These are phyloP conservation scores for Nibea albiflora DNA, from an alignment of 2,113 vertebrate species.

Conservation along the genomic window DNA sequence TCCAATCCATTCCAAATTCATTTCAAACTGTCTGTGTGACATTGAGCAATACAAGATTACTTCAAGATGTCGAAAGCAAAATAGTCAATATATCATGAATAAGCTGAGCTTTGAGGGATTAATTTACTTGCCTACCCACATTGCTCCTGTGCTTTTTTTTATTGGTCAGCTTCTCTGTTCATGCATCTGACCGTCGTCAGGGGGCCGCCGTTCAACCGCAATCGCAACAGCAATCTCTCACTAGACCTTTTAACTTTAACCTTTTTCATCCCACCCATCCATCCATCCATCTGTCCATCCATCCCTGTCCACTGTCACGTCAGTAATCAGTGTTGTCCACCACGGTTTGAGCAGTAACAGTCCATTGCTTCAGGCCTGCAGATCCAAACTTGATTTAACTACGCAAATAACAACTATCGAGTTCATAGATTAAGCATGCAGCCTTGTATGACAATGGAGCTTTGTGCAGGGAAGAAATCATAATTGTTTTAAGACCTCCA, in stretches of 20 bases:
- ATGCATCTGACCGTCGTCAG: background rate
- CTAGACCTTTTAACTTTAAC: background rate
- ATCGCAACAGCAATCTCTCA: background rate
- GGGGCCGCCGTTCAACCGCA: no score
- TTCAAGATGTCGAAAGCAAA: constrained; percentile 72
- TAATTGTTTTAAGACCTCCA: background rate
- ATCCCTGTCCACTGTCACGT: background rate
- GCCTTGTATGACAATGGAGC: constrained; percentile 9
- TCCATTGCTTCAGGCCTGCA: constrained; percentile 45
- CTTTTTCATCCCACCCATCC: background rate
- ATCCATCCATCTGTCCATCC: background rate
- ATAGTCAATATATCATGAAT: constrained; percentile 50
- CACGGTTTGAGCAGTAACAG: background rate
- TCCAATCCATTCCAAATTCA: constrained; percentile 53
- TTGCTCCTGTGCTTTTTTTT: constrained; percentile 26
- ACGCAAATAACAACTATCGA: background rate
- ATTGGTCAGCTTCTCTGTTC: background rate
- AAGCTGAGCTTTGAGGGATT: constrained; percentile 33
- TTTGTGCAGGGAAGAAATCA: constrained; percentile 4
- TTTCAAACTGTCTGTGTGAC: constrained; percentile 62
- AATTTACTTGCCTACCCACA: constrained; percentile 8
- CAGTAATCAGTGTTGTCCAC: background rate
- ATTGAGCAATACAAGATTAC: constrained; percentile 71
- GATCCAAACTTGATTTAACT: constrained; percentile 40
- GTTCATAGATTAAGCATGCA: background rate